Base-by-base conservation (phyloP, 2,888 invertebrate species). In the Meganola albula region DNA sequence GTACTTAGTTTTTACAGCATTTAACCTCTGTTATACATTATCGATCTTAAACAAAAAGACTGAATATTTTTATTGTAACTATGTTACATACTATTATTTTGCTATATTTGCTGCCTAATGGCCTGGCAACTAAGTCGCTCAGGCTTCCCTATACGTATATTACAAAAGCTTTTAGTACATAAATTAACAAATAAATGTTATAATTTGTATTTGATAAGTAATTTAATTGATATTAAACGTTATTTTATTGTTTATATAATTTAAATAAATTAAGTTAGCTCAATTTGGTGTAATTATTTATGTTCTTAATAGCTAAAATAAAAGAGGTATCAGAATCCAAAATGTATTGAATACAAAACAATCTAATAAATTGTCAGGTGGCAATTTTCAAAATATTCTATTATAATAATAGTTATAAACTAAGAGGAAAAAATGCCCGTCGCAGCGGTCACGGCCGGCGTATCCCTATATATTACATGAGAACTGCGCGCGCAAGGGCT, bases 321-420 rank as follows among this genome's bases (percentile, higher is more conserved):
- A 57, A 62, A 60, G 52, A 52, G 28, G 37, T 34, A 43, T 71
- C 66, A 73, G 79, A 82, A 77, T 83, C 79, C 78, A 84, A 84
- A 66, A 78, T 82, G 76, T 85, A 83, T 82, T 83, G 77, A 83
- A 82, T 83, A 84, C 72, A 83, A 84, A 85, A 83, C 79, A 78
- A 80, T 74, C 70, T 78, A 79, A 74, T 77, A 77, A 75, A 78
- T 77, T 74, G 75, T 75, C 78, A 59, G 73, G 56, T 75, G 77
- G 76, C 80, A 82, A 80, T 82, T n/a, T 80, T 76, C 55, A 72
- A 74, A 77, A 75, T 76, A 73, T 63, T 69, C 74, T 76, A 79
- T 73, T 61, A 58, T 64, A 71, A 71, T 74, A 76, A 71, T 73
- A 78, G 70, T 73, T 63, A 62, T 63, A 61, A 64, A n/a, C 52